A percentile compares a stretch with the other conserved stretches of the same genome.
Evolutionary conservation across 2,888 invertebrate species (phyloP).

Genomic region (Amiota mariae): DNA sequence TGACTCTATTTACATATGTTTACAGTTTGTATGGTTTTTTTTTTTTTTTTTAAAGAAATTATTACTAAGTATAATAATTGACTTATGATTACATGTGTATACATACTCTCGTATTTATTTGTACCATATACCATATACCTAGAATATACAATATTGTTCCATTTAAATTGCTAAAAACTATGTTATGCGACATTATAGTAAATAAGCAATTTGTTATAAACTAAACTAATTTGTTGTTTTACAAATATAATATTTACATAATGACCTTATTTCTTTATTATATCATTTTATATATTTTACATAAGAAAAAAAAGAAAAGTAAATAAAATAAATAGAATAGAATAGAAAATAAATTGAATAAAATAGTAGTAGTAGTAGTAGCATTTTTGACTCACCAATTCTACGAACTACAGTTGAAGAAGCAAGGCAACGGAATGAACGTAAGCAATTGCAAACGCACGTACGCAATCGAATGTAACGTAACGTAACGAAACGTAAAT

Average conservation of each 20-base stretch:
- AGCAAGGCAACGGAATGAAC: constrained; percentile 25
- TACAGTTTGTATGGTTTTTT: too few species aligned
- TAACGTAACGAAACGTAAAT: constrained; percentile 19
- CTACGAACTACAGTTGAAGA: constrained; percentile 64
- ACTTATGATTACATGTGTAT: too few species aligned
- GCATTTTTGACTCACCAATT: constrained; percentile 59
- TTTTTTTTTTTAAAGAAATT: too few species aligned
- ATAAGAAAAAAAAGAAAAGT: not conserved
- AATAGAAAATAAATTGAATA: constrained; percentile 37
- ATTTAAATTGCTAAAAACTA: too few species aligned
- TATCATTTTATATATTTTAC: not conserved
- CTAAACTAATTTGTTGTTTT: too few species aligned
- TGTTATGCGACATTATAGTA: too few species aligned
- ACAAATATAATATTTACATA: not conserved
- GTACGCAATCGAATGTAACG: not conserved
- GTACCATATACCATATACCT: too few species aligned
- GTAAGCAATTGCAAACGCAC: constrained; percentile 4
- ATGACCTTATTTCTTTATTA: not conserved
- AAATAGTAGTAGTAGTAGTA: constrained; percentile 32
- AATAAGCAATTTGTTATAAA: too few species aligned
- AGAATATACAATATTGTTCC: too few species aligned
- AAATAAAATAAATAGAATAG: not conserved
- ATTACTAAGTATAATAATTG: too few species aligned
- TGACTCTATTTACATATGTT: too few species aligned
- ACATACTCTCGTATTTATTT: too few species aligned